phyloP scores from a whole-genome alignment of 2,113 vertebrate genomes.

The Pachypanchax playfairii region DNA sequence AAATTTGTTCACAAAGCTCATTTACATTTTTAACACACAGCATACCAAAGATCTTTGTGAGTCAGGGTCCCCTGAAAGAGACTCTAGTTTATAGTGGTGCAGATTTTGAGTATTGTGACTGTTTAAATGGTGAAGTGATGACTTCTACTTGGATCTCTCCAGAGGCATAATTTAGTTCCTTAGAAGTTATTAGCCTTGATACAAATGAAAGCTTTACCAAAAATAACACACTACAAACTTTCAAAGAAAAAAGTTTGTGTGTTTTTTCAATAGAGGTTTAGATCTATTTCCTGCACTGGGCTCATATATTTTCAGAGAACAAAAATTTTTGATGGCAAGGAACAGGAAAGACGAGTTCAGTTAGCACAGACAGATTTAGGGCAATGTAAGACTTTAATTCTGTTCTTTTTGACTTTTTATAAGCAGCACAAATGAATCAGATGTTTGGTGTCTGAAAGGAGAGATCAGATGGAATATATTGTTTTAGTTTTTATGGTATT shows the following conservation, averaged over 20 bases:
- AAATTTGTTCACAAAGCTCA: neutral
- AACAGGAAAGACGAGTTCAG: slow-evolving; percentile 49
- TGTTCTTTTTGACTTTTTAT: slow-evolving; percentile 53
- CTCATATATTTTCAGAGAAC: slow-evolving; percentile 50
- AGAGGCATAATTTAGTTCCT: slow-evolving; percentile 55
- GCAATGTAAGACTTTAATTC: slow-evolving; percentile 55
- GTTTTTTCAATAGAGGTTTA: slow-evolving; percentile 48
- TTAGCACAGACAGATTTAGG: slow-evolving; percentile 65
- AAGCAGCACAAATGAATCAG: slow-evolving; percentile 55
- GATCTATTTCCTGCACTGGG: slow-evolving; percentile 60
- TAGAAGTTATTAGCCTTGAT: slow-evolving; percentile 64
- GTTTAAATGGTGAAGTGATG: slow-evolving; percentile 59
- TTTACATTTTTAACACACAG: slow-evolving; percentile 39
- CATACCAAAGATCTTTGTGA: slow-evolving; percentile 29
- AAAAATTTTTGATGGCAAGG: slow-evolving; percentile 25
- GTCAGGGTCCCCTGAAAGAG: slow-evolving; percentile 27
- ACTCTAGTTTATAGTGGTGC: slow-evolving; percentile 14
- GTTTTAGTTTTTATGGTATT: slow-evolving; percentile 3
- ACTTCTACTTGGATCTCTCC: slow-evolving; percentile 52
- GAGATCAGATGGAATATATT: slow-evolving; percentile 23
- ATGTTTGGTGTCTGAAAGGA: slow-evolving; percentile 28
- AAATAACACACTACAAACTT: slow-evolving; percentile 69
- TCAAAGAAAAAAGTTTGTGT: slow-evolving; percentile 60
- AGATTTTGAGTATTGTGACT: slow-evolving; percentile 47
- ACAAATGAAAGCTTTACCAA: slow-evolving; percentile 69